Evolutionary conservation across 2,888 invertebrate genomes (phyloP).

Genomic region (Xanthia togata): DNA sequence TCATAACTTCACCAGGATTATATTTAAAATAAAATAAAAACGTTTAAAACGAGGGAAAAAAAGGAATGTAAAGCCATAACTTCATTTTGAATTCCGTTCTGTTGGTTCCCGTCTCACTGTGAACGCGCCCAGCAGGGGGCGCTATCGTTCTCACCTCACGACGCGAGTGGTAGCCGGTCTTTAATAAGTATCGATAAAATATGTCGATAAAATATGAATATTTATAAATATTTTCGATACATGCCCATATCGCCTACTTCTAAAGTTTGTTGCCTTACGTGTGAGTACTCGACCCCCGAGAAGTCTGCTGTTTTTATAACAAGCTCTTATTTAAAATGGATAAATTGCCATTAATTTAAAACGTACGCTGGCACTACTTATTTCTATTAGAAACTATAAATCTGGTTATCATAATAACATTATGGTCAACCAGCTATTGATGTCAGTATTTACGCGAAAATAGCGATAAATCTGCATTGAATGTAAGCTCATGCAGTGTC

Average conservation of each 20-base stretch:
- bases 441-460: conserved; percentile 76
- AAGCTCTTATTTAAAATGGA: conserved; percentile 63
- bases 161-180: conserved; percentile 90
- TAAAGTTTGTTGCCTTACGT: conserved; percentile 53
- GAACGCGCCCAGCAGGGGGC: conserved; percentile 88
- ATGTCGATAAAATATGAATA: conserved; percentile 89
- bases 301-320: conserved; percentile 43
- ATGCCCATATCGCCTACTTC: conserved; percentile 72
- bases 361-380: conserved; percentile 58
- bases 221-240: conserved; percentile 89
- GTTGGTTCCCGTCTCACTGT: conserved; percentile 87
- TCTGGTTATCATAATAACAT: conserved; percentile 73
- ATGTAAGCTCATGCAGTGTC: conserved; percentile 74
- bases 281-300: conserved; percentile 50
- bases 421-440: conserved; percentile 75
- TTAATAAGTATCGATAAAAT: conserved; percentile 91
- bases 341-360: conserved; percentile 58
- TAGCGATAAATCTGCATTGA: conserved; percentile 81
- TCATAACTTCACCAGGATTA: conserved; percentile 79
- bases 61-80: conserved; percentile 87
- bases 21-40: conserved; percentile 85
- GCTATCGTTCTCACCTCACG: conserved; percentile 90
- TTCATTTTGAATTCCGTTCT: conserved; percentile 89
- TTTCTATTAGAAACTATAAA: conserved; percentile 71
- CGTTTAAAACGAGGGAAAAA: conserved; percentile 79